phyloP scores from a whole-genome alignment of 1,140 invertebrate species.

The Aphis craccivora region DNA sequence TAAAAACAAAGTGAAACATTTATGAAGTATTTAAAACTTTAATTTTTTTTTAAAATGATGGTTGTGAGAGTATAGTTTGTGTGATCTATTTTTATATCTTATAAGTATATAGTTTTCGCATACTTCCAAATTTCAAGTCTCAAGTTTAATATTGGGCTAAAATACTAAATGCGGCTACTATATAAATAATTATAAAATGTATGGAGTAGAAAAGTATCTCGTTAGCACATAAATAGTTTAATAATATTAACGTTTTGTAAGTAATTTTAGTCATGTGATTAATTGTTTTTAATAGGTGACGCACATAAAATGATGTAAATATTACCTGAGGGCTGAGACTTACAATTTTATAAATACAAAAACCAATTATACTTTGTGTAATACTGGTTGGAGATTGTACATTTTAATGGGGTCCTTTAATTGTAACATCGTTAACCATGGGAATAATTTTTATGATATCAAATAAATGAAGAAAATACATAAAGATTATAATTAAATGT shows the following conservation, averaged over 20 bases:
- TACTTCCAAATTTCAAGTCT: neutral
- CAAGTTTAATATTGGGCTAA: neutral
- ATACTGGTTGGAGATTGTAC: neutral
- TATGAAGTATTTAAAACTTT: neutral
- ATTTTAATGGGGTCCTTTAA: neutral
- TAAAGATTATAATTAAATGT: neutral
- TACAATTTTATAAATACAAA: neutral
- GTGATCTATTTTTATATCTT: neutral
- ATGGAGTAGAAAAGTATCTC: neutral
- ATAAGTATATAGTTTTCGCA: neutral
- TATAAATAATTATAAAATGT: neutral
- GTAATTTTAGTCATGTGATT: neutral
- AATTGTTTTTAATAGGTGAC: neutral
- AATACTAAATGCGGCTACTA: neutral
- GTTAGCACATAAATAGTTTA: neutral
- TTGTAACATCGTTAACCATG: neutral
- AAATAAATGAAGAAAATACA: neutral
- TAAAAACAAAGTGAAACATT: neutral
- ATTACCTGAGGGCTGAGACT: neutral
- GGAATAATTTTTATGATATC: neutral
- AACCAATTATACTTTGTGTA: neutral
- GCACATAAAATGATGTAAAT: neutral
- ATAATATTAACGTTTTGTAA: neutral
- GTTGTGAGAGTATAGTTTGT: neutral
- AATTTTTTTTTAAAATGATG: neutral